Evolutionary conservation across 2,888 invertebrate genomes (phyloP).

Genomic region (Drosophila melanocephala): DNA sequence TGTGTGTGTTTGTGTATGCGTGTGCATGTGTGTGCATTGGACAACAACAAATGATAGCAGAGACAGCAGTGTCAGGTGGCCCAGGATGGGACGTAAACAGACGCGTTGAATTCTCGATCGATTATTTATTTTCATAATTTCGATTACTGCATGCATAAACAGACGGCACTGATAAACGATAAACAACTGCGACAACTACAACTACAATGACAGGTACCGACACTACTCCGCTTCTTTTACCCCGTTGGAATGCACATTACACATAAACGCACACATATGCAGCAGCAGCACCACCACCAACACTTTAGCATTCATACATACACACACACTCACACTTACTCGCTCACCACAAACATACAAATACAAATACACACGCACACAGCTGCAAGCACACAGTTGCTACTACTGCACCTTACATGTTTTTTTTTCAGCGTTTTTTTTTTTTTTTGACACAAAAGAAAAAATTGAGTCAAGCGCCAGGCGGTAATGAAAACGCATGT

Average conservation of each 20-base stretch:
- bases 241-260: slow-evolving; percentile 79
- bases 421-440: slow-evolving; percentile 48
- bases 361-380: slow-evolving; percentile 37
- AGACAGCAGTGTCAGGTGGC: slow-evolving; percentile 47
- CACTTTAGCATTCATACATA: slow-evolving; percentile 46
- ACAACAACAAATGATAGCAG: slow-evolving; percentile 34
- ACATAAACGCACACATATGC: slow-evolving; percentile 28
- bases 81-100: slow-evolving; percentile 50
- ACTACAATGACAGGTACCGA: slow-evolving; percentile 39
- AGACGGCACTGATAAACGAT: slow-evolving; percentile 43
- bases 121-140: slow-evolving; percentile 55
- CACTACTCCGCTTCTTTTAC: slow-evolving; percentile 58
- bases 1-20: background rate
- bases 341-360: slow-evolving; percentile 8
- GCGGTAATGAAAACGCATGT: slow-evolving; percentile 41
- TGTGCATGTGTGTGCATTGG: slow-evolving; percentile 13
- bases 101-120: slow-evolving; percentile 22
- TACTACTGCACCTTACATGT: slow-evolving; percentile 75
- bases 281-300: slow-evolving; percentile 48
- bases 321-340: slow-evolving; percentile 41
- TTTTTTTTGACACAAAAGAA: slow-evolving; percentile 48
- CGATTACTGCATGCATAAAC: slow-evolving; percentile 39
- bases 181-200: slow-evolving; percentile 37
- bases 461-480: slow-evolving; percentile 31
- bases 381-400: slow-evolving; percentile 51